A percentile compares a stretch with the other conserved stretches of the same genome.
Evolutionary conservation across 2,888 invertebrate species (phyloP).

Genomic region (Temnothorax rugatulus): DNA sequence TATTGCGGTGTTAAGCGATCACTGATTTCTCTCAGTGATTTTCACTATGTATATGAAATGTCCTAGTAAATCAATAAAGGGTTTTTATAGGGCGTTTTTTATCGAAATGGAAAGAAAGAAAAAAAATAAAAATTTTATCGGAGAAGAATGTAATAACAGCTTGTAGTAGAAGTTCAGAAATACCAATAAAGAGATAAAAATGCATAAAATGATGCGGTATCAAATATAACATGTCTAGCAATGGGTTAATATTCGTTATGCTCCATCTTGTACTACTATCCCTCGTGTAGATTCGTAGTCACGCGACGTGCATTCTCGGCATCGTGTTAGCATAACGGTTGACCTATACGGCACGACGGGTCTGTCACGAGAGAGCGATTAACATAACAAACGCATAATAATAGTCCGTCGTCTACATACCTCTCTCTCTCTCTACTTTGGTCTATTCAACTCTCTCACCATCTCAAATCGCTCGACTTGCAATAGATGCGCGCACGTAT

Average conservation of each 20-base stretch:
- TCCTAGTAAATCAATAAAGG: background rate
- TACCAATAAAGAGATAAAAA: background rate
- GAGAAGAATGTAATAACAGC: background rate
- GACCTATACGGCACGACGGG: slow-evolving; percentile 54
- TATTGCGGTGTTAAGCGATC: background rate
- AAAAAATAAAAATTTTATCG: background rate
- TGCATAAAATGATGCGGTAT: background rate
- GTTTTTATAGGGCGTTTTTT: background rate
- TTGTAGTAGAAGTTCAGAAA: background rate
- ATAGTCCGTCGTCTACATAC: slow-evolving; percentile 56
- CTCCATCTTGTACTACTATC: background rate
- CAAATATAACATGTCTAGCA: background rate
- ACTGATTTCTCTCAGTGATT: slow-evolving; percentile 29
- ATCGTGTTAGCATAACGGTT: slow-evolving; percentile 72
- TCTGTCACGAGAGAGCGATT: slow-evolving; percentile 74
- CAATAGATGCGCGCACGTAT: slow-evolving; percentile 25
- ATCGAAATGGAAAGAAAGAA: background rate
- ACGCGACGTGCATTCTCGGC: slow-evolving; percentile 67
- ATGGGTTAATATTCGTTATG: slow-evolving; percentile 14
- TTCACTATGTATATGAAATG: background rate
- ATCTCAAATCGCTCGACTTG: slow-evolving; percentile 34
- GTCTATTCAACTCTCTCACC: background rate
- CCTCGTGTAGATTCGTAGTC: slow-evolving; percentile 42
- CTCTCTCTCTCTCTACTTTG: slow-evolving; percentile 15
- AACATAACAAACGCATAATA: slow-evolving; percentile 81